These are phyloP conservation scores for Saxidomus purpurata DNA, from an alignment of 1,140 invertebrate species.

Conservation along the genomic window DNA sequence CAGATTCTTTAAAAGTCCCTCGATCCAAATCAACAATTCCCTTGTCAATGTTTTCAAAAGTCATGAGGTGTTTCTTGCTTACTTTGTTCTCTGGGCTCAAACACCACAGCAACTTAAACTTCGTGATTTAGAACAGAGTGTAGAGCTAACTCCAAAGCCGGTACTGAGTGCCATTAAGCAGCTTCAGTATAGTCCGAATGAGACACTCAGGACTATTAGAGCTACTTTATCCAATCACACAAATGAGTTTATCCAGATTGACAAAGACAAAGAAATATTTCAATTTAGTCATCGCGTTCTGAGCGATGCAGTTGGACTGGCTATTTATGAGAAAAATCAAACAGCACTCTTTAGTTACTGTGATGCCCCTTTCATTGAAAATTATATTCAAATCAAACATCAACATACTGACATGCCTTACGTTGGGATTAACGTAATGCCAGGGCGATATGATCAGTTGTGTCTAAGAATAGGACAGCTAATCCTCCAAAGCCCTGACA, in stretches of 20 bases:
- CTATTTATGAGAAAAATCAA: background rate
- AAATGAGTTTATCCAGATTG: background rate
- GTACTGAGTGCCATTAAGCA: background rate
- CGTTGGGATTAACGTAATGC: background rate
- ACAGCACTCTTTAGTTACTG: background rate
- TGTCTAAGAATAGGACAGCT: background rate
- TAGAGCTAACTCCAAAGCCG: background rate
- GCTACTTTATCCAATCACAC: background rate
- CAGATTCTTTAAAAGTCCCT: background rate
- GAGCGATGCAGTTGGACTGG: background rate
- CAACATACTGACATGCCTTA: background rate
- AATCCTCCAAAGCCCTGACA: background rate
- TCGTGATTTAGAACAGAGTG: background rate
- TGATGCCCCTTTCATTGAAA: background rate
- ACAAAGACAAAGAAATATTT: background rate
- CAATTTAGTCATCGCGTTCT: background rate
- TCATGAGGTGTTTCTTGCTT: background rate
- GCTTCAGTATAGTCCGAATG: background rate
- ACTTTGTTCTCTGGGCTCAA: background rate
- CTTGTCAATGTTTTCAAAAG: background rate
- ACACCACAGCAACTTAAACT: background rate
- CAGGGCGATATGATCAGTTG: background rate
- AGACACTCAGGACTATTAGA: background rate
- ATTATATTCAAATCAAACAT: background rate
- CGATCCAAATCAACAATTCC: background rate